Conservation (phyloP, 2,797 vertebrate genomes). For the Rhinoraja longicauda region DNA sequence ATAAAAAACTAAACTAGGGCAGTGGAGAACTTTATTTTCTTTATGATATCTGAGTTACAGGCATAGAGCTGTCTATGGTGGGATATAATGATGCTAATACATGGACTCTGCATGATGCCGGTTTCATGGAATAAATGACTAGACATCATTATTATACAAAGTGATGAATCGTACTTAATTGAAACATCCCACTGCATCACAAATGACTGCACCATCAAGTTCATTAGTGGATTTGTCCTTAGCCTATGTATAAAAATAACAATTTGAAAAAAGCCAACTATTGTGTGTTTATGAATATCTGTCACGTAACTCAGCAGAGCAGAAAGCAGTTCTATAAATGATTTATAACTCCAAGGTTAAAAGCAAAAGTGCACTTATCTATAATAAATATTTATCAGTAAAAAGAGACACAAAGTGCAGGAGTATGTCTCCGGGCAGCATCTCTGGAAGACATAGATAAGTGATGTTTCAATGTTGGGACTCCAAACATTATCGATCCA, state of each 20-base stretch:
- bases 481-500: too few species aligned
- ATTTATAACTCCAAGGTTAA: constrained; percentile 30
- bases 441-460: too few species aligned
- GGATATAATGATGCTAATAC: too few species aligned
- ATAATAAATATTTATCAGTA: neutral
- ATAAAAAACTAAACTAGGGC: too few species aligned
- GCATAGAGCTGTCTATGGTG: neutral
- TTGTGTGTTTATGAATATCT: neutral
- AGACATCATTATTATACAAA: neutral
- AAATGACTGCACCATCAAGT: neutral
- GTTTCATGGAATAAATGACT: neutral
- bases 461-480: too few species aligned
- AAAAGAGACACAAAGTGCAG: too few species aligned
- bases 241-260: too few species aligned
- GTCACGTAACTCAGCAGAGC: neutral
- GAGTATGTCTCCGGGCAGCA: too few species aligned
- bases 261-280: neutral
- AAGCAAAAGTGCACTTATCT: neutral
- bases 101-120: neutral
- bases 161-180: neutral
- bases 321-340: neutral
- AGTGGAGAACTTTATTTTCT: neutral
- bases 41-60: neutral
- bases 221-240: neutral
- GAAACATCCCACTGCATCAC: neutral